phyloP scores from a whole-genome alignment of 1,140 invertebrate species.

The Pseudomyrmex sp. region DNA sequence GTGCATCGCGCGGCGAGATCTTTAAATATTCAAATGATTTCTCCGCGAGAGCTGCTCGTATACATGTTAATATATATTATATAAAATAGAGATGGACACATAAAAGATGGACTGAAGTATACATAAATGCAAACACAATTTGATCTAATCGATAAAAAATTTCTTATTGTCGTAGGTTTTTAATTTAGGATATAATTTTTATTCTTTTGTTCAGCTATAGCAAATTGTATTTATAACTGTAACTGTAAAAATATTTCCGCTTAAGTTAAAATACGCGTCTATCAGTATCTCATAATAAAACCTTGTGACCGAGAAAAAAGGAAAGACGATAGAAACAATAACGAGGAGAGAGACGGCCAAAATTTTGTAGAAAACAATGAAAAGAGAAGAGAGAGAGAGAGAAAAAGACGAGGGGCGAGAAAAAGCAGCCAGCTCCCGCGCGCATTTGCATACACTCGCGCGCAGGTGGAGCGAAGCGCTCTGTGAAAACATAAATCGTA shows the following conservation, averaged over 20 bases:
- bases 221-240: too few species aligned
- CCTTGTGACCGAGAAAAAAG: background rate
- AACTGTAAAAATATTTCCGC: too few species aligned
- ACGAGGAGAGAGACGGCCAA: background rate
- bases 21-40: slow-evolving; percentile 79
- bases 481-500: slow-evolving; percentile 63
- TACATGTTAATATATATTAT: slow-evolving; percentile 33
- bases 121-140: background rate
- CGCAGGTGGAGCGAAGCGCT: slow-evolving; percentile 47
- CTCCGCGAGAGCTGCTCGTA: slow-evolving; percentile 39
- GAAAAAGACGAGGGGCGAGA: background rate
- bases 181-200: too few species aligned
- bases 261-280: background rate
- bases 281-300: background rate
- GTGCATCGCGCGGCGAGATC: slow-evolving; percentile 44
- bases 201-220: too few species aligned
- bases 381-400: background rate
- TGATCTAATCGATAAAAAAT: background rate
- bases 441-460: slow-evolving; percentile 64
- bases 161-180: background rate
- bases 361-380: too few species aligned
- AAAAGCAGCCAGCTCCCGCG: slow-evolving; percentile 41
- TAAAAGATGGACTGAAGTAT: background rate
- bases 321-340: background rate
- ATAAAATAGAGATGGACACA: background rate